Percentiles rank a stretch among this genome's conserved stretches.
phyloP scores from a whole-genome alignment of 2,797 vertebrate genomes.

The Semotilus atromaculatus region DNA sequence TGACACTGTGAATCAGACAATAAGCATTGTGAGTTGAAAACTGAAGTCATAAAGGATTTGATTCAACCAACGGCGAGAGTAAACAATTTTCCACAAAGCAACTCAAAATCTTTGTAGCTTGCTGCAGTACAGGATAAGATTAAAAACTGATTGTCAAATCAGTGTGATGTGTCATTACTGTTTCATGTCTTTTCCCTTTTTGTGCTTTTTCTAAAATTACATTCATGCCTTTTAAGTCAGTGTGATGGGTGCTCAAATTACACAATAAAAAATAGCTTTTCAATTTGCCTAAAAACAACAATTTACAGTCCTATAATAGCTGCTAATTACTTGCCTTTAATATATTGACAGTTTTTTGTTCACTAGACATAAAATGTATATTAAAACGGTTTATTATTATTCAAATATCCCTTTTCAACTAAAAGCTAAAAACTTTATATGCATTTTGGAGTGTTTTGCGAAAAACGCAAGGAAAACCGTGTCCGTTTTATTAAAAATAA shows the following conservation, averaged over 20 bases:
- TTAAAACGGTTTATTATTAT: background rate
- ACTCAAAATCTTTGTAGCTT: constrained; percentile 5
- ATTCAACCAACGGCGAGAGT: background rate
- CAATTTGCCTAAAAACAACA: background rate
- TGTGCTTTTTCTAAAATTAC: background rate
- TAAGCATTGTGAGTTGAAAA: constrained; percentile 10
- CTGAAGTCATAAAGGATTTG: background rate
- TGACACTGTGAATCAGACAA: background rate
- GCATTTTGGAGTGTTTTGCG: background rate
- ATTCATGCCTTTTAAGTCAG: constrained; percentile 24
- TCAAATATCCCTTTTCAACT: background rate
- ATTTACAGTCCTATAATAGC: background rate
- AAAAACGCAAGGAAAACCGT: too few relatives aligned
- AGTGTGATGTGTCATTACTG: background rate
- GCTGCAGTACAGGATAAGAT: background rate
- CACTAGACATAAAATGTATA: background rate
- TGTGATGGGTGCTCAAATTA: background rate
- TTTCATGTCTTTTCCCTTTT: background rate
- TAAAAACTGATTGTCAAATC: background rate
- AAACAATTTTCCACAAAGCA: background rate
- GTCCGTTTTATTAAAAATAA: too few relatives aligned
- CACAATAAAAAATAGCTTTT: background rate
- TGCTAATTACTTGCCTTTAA: background rate
- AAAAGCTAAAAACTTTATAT: background rate
- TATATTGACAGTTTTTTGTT: background rate